Evolutionary conservation across 2,888 invertebrate species (phyloP).

Genomic region (Tetheella fluctuosa): DNA sequence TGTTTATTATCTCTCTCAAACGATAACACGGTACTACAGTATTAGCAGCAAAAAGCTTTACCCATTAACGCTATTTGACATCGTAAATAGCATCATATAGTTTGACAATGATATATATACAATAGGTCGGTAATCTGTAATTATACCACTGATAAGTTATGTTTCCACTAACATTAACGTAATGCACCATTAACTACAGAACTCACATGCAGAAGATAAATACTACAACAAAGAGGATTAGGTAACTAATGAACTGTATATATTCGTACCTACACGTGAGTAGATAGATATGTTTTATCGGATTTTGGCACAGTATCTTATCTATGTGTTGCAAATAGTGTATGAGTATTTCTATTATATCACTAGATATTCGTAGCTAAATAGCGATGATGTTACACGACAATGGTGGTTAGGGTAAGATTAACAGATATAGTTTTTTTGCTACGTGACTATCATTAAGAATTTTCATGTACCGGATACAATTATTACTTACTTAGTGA

Average conservation of each 20-base stretch:
- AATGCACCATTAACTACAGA: conserved; percentile 11
- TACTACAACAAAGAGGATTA: conserved; percentile 10
- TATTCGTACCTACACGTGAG: conserved; percentile 6
- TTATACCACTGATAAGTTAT: neutral
- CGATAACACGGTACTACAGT: no score
- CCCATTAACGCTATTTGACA: no score
- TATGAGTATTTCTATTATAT: neutral
- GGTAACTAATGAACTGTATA: conserved; percentile 12
- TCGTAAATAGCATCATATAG: no score
- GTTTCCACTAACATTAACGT: neutral
- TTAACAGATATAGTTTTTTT: neutral
- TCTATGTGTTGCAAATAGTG: conserved; percentile 10
- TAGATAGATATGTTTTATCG: conserved; percentile 11
- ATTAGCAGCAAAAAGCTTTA: no score
- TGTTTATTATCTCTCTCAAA: no score
- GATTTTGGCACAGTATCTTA: conserved; percentile 11
- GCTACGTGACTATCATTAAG: no score
- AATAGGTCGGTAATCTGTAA: neutral
- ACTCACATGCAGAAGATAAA: conserved; percentile 6
- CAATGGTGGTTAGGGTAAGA: neutral
- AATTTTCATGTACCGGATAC: no score
- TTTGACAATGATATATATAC: no score
- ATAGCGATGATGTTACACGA: neutral
- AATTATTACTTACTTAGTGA: no score
- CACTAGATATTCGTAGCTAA: neutral